These are phyloP conservation scores for Mesorhabditis sp. DNA, from an alignment of 2,888 invertebrate species.

Conservation along the genomic window DNA sequence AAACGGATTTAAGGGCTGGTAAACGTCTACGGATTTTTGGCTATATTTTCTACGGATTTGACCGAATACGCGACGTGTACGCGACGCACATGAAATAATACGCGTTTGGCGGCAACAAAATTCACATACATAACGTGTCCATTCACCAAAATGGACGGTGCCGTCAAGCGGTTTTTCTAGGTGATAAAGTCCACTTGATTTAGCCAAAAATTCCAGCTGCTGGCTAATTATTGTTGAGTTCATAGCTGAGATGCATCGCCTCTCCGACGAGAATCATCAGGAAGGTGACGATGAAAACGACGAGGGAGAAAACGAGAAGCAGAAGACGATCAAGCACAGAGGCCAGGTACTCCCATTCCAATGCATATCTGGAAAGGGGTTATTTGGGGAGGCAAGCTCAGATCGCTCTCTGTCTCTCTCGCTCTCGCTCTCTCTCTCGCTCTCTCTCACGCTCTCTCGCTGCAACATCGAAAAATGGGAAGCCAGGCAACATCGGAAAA, in stretches of 20 bases:
- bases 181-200: neutral
- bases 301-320: slow-evolving; percentile 46
- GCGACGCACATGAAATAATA: too few species aligned
- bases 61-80: too few species aligned
- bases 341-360: slow-evolving; percentile 53
- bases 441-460: neutral
- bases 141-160: too few species aligned
- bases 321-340: slow-evolving; percentile 48
- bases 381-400: too few species aligned
- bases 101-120: too few species aligned
- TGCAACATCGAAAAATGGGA: slow-evolving; percentile 10
- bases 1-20: too few species aligned
- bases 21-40: too few species aligned
- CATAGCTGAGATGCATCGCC: slow-evolving; percentile 54
- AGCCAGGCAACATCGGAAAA: neutral
- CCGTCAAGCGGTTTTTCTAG: too few species aligned
- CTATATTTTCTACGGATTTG: too few species aligned
- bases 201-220: neutral
- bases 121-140: too few species aligned
- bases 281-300: slow-evolving; percentile 52
- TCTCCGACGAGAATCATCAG: slow-evolving; percentile 55
- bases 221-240: slow-evolving; percentile 17
- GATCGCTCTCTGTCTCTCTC: neutral
- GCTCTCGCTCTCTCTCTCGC: neutral
- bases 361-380: slow-evolving; percentile 44